A percentile compares a stretch with the other conserved stretches of the same genome.
Evolutionary conservation across 2,113 vertebrate species (phyloP).

Genomic region (Piliocolobus tephrosceles): DNA sequence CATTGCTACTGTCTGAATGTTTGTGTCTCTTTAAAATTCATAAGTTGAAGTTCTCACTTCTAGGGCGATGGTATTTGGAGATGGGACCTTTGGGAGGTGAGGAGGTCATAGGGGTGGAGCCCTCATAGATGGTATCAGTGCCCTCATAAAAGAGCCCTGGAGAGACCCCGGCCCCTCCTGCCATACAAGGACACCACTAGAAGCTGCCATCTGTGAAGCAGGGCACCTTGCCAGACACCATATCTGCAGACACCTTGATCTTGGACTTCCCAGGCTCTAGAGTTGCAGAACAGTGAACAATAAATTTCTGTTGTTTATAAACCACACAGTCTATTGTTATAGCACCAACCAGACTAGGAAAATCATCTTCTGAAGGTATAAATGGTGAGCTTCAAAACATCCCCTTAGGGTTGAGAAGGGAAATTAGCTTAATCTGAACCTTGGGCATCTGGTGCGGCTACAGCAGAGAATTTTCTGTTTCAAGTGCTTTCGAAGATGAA

Average conservation of each 20-base stretch:
- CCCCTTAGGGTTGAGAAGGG: not conserved
- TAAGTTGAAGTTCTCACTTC: not conserved
- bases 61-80: not conserved
- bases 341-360: not conserved
- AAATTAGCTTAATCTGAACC: not conserved
- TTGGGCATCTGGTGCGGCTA: not conserved
- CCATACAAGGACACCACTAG: not conserved
- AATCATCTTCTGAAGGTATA: not conserved
- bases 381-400: not conserved
- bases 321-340: not conserved
- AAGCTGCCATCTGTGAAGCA: not conserved
- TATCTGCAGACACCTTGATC: not conserved
- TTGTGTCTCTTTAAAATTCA: not conserved
- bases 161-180: no score
- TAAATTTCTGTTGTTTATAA: not conserved
- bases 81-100: not conserved
- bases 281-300: not conserved
- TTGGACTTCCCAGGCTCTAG: not conserved
- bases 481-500: not conserved
- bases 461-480: not conserved
- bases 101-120: not conserved
- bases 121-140: not conserved
- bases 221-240: not conserved
- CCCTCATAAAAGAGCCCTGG: not conserved
- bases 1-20: not conserved